Base-by-base conservation (phyloP, 2,888 invertebrate species). In the Taphrorychus bicolor region DNA sequence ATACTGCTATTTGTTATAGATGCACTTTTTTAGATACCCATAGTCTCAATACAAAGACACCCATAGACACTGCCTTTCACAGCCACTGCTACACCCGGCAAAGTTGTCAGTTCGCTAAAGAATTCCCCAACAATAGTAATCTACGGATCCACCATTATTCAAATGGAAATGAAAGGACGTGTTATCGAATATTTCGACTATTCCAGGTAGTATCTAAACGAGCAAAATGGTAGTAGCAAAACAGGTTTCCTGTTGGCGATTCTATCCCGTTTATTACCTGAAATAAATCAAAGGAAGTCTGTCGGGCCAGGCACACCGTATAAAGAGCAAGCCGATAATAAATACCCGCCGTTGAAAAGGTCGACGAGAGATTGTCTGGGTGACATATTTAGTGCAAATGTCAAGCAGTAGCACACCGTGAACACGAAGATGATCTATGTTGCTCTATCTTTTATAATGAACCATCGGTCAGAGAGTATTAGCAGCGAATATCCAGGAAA, bases 371-470 rank as follows among this genome's bases (percentile, higher is more conserved):
- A 71, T 71, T 66, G 68, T 60, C 68, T 68, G 62, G 63, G 68
- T 71, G 73, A 73, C 73, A 73, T 70, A 71, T 73, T 71, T 70
- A 70, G 69, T 70, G 66, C 60, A 71, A 72, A 72, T 72, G 72
- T 71, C 71, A 72, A 70, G 66, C 59, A 56, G 70, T 53, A 51
- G 32, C 58, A 56, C 19, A 41, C 19, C 40, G 54, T 41, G 59
- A 59, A 41, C 22, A 60, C 59, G 64, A 61, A 65, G 60, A 69
- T 69, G 65, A 69, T 69, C 65, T 69, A 69, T 65, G 65, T 45
- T 9, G 48, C 48, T 9, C 18, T 48, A 48, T 18, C 7, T 48
- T 48, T 19, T 19, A 48, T 48, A 48, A 48, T 48, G 48, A 11
- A 32, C 32, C 7, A 11, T 32, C 3, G 1, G 1, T 1, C 32